Evolutionary conservation across 1,140 invertebrate genomes (phyloP), one percentile per base, ranked within the genome.

Genomic region (Magallana angulata): DNA sequence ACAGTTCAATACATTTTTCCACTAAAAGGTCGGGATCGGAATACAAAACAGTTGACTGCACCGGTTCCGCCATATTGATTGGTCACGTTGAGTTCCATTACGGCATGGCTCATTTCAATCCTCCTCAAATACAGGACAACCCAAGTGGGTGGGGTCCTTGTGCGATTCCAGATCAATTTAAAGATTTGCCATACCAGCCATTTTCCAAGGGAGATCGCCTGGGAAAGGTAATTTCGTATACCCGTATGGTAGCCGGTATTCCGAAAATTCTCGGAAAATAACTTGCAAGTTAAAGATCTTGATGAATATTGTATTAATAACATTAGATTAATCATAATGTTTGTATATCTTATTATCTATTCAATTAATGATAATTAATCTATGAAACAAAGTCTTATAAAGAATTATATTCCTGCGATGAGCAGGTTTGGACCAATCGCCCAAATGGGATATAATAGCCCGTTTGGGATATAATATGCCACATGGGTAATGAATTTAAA

Each of bases 121-220:
- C 92, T 16, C 94, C 94, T 59, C 87, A 89, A 85, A 94, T 99
- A 93, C 97, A 98, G 94, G 97, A 98, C 91, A 99, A 98, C 94
- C 96, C 97, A 1, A 96, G 96, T 90, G 98, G 98, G 94, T 99
- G 99, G 99, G 99, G 99, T 3, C 99, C 99, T 68, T 98, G 97
- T 95, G 97, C 98, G 93, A 96, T 99, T 94, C 98, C 98, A 24
- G 98, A 98, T 89, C 97, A 98, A 94, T 99, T 98, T 95, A 97
- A 98, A 94, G 98, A 99, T 95, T 99, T 99, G 97, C 98, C 99
- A 0, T 99, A 99, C 95, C 98, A 99, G 95, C 98, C 98, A 18
- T 99, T 99, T 94, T 98, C 98, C 83, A 99, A 99, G 96, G 98
- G 98, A 86, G 98, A 99, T 95, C 96, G 98, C 89, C 95, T 99